phyloP scores from a whole-genome alignment of 37 sponge, comb jelly and placozoan species.

The Haliclona indistincta region DNA sequence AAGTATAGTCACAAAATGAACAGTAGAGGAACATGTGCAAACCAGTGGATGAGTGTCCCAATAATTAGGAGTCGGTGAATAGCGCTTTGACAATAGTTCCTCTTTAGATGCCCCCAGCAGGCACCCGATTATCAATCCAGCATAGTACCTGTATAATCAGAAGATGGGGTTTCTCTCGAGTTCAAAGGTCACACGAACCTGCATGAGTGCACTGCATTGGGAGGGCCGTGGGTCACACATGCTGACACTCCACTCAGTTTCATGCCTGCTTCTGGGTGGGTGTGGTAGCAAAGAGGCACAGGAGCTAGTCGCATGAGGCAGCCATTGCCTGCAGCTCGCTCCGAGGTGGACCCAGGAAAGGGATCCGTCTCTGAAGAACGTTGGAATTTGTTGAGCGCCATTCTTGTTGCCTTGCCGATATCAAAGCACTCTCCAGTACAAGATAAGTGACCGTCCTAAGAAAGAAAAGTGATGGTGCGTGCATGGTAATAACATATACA shows the following conservation, averaged over 20 bases:
- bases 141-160: conserved; percentile 58
- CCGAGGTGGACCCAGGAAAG: conserved; percentile 61
- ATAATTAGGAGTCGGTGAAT: conserved; percentile 59
- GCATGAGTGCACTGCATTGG: conserved; percentile 74
- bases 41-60: conserved; percentile 73
- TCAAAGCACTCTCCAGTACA: conserved; percentile 83
- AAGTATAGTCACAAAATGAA: too few relatives aligned
- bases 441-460: conserved; percentile 77
- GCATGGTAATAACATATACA: neutral
- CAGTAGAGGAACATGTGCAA: neutral
- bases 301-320: conserved; percentile 83
- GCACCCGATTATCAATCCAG: conserved; percentile 83
- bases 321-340: conserved; percentile 83
- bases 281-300: conserved; percentile 63
- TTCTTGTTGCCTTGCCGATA: conserved; percentile 66
- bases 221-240: conserved; percentile 70
- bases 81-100: conserved; percentile 68
- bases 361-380: conserved; percentile 29
- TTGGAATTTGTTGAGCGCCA: conserved; percentile 51
- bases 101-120: conserved; percentile 75
- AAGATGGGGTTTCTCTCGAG: neutral
- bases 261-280: conserved; percentile 70
- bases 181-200: conserved; percentile 43
- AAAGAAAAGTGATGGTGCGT: too few relatives aligned
- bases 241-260: conserved; percentile 59